These are phyloP conservation scores for Pristionchus fissidentatus DNA, from an alignment of 2,888 invertebrate genomes.

Conservation along the genomic window DNA sequence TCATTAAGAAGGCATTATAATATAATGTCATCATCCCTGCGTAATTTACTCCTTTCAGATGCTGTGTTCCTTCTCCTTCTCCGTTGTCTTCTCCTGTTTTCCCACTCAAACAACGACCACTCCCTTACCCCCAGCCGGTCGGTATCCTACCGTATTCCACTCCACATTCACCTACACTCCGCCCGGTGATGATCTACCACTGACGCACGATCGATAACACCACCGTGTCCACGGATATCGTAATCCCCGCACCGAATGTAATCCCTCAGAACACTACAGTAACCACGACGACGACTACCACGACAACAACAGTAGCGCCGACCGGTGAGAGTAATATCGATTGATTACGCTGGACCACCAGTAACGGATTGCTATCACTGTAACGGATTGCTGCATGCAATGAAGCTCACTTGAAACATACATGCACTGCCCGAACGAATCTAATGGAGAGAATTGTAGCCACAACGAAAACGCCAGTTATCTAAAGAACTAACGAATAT, in stretches of 20 bases:
- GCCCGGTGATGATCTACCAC: neutral
- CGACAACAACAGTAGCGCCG: neutral
- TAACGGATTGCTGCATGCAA: too few species aligned
- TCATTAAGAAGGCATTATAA: too few species aligned
- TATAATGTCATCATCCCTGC: neutral
- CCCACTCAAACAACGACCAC: neutral
- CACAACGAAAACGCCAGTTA: too few species aligned
- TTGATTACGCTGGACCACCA: neutral
- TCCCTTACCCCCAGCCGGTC: neutral
- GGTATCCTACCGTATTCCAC: neutral
- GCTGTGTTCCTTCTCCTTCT: neutral
- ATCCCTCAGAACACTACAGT: too few species aligned
- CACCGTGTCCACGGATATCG: too few species aligned
- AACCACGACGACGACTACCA: neutral
- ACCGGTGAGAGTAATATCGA: neutral
- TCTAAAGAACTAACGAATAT: too few species aligned
- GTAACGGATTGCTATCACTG: too few species aligned
- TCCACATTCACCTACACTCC: neutral
- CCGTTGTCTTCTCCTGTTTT: neutral
- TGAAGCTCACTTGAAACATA: neutral
- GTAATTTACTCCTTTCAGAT: neutral
- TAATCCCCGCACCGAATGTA: neutral
- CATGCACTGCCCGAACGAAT: neutral
- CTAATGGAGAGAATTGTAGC: neutral
- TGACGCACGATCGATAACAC: neutral